Percentiles rank a stretch among this genome's conserved stretches.
phyloP scores from a whole-genome alignment of 1,140 invertebrate species.

The Venustaconcha ellipsiformis region DNA sequence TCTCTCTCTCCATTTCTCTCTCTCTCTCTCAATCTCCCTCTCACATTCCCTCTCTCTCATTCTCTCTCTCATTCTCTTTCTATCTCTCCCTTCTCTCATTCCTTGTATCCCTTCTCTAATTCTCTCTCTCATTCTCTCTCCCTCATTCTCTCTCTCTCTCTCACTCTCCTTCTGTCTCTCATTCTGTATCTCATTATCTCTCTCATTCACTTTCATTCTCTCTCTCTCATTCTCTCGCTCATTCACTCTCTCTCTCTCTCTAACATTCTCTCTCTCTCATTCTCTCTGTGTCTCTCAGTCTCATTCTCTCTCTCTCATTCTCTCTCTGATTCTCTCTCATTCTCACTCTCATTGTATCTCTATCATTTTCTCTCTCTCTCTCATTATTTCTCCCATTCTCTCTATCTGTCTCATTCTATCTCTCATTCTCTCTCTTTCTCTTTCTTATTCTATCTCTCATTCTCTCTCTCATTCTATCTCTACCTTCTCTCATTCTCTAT shows the following conservation, averaged over 20 bases:
- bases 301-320: background rate
- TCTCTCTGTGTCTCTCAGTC: slow-evolving; percentile 4
- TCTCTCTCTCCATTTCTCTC: background rate
- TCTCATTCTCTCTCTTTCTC: no score
- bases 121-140: background rate
- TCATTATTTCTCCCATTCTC: no score
- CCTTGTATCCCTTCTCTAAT: slow-evolving; percentile 12
- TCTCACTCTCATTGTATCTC: slow-evolving; percentile 2
- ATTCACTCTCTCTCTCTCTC: background rate
- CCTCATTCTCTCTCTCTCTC: slow-evolving; percentile 4
- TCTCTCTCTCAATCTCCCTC: background rate
- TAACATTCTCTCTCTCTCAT: background rate
- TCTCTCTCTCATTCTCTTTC: slow-evolving; percentile 1
- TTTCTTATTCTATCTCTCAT: background rate
- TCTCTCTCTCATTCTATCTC: slow-evolving; percentile 12
- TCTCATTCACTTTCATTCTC: no score
- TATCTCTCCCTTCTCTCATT: slow-evolving; percentile 2
- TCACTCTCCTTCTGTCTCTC: slow-evolving; percentile 19
- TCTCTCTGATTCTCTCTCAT: background rate
- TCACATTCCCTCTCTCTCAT: slow-evolving; percentile 2
- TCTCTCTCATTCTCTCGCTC: slow-evolving; percentile 12
- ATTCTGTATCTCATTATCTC: slow-evolving; percentile 10
- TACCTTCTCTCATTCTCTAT: background rate
- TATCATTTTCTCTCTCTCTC: background rate
- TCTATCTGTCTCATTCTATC: no score